Evolutionary conservation across 2,797 vertebrate species (phyloP).

Genomic region (Lagorchestes hirsutus): DNA sequence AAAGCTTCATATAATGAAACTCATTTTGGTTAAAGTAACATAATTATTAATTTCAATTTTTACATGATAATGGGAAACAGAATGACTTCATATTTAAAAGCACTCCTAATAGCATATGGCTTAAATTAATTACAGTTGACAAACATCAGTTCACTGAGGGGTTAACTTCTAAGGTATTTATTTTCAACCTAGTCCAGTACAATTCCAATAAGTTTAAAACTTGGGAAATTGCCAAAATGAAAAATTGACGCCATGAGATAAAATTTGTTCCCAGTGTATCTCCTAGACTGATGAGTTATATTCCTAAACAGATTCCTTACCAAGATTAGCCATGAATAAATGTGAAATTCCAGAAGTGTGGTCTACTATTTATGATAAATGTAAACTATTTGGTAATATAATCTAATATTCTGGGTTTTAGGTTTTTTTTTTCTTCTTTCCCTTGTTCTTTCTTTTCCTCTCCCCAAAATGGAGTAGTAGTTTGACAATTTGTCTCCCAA

Average conservation of each 20-base stretch:
- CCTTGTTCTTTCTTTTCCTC: background rate
- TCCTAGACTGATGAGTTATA: background rate
- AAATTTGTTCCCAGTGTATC: background rate
- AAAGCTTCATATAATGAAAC: background rate
- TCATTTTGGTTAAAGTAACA: background rate
- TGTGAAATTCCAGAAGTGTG: background rate
- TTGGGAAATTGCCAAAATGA: background rate
- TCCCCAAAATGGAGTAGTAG: background rate
- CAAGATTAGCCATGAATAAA: background rate
- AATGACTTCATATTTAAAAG: background rate
- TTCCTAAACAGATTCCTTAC: background rate
- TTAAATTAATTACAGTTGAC: background rate
- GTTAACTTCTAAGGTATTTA: background rate
- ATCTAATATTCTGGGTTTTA: background rate
- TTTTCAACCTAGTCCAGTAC: background rate
- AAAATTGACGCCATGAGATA: background rate
- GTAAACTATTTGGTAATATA: background rate
- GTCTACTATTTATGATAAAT: background rate
- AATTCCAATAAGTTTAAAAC: background rate
- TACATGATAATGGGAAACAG: background rate
- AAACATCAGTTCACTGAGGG: background rate
- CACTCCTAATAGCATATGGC: background rate
- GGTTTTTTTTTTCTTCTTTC: background rate
- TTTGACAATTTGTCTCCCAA: background rate
- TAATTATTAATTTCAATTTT: conserved; percentile 10